Percentiles rank a stretch among this genome's conserved stretches.
phyloP scores from a whole-genome alignment of 2,888 invertebrate genomes.

The Anoncus sp. region DNA sequence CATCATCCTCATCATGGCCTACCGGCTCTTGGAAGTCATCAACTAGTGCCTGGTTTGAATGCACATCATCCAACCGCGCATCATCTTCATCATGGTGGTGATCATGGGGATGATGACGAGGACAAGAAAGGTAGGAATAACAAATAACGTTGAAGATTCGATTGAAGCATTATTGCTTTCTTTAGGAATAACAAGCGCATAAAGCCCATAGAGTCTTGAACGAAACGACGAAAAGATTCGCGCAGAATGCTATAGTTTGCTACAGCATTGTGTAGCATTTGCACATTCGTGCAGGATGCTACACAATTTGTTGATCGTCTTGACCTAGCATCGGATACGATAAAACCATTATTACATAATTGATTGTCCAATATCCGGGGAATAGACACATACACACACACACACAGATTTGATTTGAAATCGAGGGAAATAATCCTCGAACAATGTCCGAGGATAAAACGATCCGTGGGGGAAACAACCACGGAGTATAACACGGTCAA shows the following conservation, averaged over 20 bases:
- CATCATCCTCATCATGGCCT: constrained; percentile 81
- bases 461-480: constrained; percentile 77
- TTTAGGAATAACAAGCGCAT: background rate
- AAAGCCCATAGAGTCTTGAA: background rate
- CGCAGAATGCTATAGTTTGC: no score
- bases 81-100: constrained; percentile 77
- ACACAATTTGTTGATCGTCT: background rate
- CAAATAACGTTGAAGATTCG: background rate
- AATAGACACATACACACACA: no score
- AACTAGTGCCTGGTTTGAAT: constrained; percentile 78
- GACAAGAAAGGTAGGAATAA: constrained; percentile 81
- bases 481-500: constrained; percentile 80
- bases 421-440: constrained; percentile 30
- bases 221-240: no score
- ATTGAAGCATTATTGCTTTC: background rate
- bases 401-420: constrained; percentile 20
- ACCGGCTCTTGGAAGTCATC: constrained; percentile 79
- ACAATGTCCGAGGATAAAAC: constrained; percentile 72
- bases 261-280: no score
- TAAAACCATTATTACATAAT: background rate
- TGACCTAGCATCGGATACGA: background rate
- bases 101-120: constrained; percentile 79
- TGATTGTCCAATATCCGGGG: constrained; percentile 13
- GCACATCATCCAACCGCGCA: constrained; percentile 78
- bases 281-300: no score